Evolutionary conservation across 2,113 vertebrate genomes (phyloP).

Genomic region (Macaca nemestrina): DNA sequence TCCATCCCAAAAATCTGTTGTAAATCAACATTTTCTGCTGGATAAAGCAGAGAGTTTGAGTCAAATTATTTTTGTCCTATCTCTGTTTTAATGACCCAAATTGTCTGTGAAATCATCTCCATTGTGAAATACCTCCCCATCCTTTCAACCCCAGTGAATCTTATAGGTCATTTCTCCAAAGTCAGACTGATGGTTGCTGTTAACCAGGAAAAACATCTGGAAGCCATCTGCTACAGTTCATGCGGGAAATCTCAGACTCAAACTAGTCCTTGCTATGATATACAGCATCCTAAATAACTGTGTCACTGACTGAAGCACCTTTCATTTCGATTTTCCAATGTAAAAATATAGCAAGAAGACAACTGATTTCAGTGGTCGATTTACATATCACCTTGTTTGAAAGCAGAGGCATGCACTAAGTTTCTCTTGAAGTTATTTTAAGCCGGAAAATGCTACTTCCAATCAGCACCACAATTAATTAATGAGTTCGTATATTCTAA

Average conservation of each 20-base stretch:
- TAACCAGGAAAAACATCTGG: conserved; percentile 68
- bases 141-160: not conserved
- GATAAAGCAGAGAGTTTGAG: not conserved
- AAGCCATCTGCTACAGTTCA: conserved; percentile 63
- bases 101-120: not conserved
- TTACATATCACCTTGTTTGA: not conserved
- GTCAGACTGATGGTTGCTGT: conserved; percentile 47
- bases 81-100: not conserved
- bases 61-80: not conserved
- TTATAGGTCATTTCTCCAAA: conserved; percentile 60
- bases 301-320: not conserved
- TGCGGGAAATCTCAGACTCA: not conserved
- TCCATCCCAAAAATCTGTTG: not conserved
- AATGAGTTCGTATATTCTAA: not conserved
- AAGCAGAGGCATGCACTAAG: not conserved
- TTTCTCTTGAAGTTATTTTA: not conserved
- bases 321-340: not conserved
- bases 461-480: not conserved
- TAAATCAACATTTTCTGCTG: not conserved
- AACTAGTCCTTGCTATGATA: not conserved
- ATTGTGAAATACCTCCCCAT: not conserved
- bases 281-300: conserved; percentile 11
- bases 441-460: not conserved
- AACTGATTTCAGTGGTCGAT: not conserved
- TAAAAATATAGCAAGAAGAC: not conserved